Evolutionary conservation across 1,140 invertebrate genomes (phyloP).

Genomic region (Aleiodes sp.): DNA sequence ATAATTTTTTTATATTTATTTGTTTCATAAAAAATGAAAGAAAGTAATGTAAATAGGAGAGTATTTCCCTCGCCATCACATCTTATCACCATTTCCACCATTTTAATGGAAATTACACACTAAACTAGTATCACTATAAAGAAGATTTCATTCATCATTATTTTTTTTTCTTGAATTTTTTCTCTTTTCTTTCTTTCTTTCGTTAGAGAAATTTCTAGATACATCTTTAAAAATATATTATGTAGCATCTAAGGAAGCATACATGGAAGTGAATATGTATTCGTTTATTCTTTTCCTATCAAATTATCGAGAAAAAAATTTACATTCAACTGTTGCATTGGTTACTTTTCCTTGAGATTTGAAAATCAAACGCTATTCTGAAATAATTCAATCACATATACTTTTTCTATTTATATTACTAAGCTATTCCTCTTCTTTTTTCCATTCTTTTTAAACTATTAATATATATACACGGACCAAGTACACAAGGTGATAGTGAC

Average conservation of each 20-base stretch:
- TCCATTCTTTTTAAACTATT: background rate
- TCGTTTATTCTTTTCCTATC: background rate
- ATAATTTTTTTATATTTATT: background rate
- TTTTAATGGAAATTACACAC: slow-evolving; percentile 10
- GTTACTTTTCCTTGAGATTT: background rate
- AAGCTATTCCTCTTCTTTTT: background rate
- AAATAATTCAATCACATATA: slow-evolving; percentile 1
- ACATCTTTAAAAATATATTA: too few relatives aligned
- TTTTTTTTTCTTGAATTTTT: slow-evolving; percentile 1
- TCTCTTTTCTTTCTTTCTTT: background rate
- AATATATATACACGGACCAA: slow-evolving; percentile 1
- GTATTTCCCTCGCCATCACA: slow-evolving; percentile 19
- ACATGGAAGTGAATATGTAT: background rate
- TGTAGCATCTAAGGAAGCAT: background rate
- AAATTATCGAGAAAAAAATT: background rate
- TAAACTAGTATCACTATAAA: slow-evolving; percentile 28
- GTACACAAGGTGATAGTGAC: background rate
- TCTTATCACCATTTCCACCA: slow-evolving; percentile 33
- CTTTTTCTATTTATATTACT: background rate
- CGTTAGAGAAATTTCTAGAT: background rate
- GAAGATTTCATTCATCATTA: slow-evolving; percentile 16
- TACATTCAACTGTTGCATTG: background rate
- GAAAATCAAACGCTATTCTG: background rate
- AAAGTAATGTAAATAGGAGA: slow-evolving; percentile 21
- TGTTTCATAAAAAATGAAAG: slow-evolving; percentile 27